Evolutionary conservation across 1,140 invertebrate genomes (phyloP).

Genomic region (Piezodorus guildinii): DNA sequence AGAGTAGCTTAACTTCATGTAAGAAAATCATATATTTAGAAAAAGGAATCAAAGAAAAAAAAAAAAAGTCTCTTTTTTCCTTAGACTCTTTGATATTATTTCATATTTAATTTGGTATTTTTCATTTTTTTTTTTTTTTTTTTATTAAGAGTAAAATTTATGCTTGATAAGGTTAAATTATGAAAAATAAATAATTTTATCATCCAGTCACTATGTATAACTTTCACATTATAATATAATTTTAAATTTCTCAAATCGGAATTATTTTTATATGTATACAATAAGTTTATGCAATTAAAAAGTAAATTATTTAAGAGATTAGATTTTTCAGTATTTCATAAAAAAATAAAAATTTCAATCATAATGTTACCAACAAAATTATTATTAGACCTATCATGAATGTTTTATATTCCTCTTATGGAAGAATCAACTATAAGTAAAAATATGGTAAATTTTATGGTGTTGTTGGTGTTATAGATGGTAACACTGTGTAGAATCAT

Average conservation of each 20-base stretch:
- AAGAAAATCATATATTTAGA: too few relatives aligned
- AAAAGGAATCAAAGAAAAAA: too few relatives aligned
- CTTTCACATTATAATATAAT: neutral
- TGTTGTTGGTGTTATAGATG: conserved; percentile 11
- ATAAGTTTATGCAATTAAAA: neutral
- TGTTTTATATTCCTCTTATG: neutral
- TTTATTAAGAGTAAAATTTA: too few relatives aligned
- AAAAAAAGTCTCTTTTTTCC: too few relatives aligned
- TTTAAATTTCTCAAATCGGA: neutral
- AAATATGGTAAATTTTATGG: neutral
- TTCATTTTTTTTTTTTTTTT: too few relatives aligned
- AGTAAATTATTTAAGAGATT: neutral
- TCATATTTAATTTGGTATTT: too few relatives aligned
- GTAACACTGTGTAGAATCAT: neutral
- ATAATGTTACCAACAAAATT: neutral
- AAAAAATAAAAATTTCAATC: neutral
- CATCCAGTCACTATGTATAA: neutral
- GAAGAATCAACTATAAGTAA: neutral
- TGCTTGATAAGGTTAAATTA: neutral
- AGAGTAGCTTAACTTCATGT: too few relatives aligned
- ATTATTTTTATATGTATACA: neutral
- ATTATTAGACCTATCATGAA: conserved; percentile 5
- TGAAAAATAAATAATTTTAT: neutral
- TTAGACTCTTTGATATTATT: too few relatives aligned
- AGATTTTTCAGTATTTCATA: conserved; percentile 4